Percentiles rank a stretch among this genome's conserved stretches.
These are phyloP conservation scores for Paralichthys olivaceus DNA, from an alignment of 2,113 vertebrate genomes.

Conservation along the genomic window DNA sequence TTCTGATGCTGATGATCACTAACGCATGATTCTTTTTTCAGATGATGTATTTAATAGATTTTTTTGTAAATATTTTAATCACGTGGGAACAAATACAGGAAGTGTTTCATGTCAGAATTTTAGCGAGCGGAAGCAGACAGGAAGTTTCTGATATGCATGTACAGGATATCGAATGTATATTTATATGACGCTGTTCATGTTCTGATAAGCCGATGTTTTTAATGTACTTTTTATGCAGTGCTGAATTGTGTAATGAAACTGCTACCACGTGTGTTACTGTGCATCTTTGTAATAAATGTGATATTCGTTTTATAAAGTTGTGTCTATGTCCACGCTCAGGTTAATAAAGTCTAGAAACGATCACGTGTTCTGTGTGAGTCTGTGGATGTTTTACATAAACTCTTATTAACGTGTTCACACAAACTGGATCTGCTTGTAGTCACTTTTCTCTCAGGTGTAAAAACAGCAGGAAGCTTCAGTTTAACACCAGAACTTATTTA, in stretches of 20 bases:
- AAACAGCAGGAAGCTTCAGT: no score
- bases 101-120: slow-evolving; percentile 33
- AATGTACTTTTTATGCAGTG: slow-evolving; percentile 81
- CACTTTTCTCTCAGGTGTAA: no score
- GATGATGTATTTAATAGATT: slow-evolving; percentile 55
- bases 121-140: slow-evolving; percentile 44
- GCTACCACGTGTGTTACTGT: slow-evolving; percentile 72
- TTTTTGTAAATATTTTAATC: slow-evolving; percentile 68
- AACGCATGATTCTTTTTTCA: slow-evolving; percentile 74
- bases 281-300: slow-evolving; percentile 75
- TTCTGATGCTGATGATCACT: slow-evolving; percentile 41
- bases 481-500: no score
- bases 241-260: slow-evolving; percentile 72
- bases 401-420: no score
- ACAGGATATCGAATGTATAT: slow-evolving; percentile 89
- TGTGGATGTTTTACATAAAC: neutral
- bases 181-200: slow-evolving; percentile 88
- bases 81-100: neutral
- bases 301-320: slow-evolving; percentile 84
- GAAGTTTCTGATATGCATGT: slow-evolving; percentile 68
- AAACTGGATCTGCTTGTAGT: no score
- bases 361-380: neutral
- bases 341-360: slow-evolving; percentile 82
- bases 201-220: slow-evolving; percentile 70
- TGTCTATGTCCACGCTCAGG: slow-evolving; percentile 87